Conservation (phyloP, 2,113 vertebrate species). For the Lophochroa leadbeateri region DNA sequence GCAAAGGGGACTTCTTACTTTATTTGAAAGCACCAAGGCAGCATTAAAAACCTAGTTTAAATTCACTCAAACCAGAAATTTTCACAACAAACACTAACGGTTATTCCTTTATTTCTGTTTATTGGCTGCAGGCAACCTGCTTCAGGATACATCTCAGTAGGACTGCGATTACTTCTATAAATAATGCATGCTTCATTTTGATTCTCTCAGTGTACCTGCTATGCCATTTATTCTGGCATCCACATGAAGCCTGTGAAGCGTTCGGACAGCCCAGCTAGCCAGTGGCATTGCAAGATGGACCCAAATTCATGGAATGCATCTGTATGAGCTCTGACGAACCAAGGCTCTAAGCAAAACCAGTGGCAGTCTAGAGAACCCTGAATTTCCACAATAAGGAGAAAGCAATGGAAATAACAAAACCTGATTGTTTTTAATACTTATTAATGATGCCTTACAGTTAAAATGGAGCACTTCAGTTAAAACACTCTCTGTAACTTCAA, state of each 20-base stretch:
- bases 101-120: background rate
- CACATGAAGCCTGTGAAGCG: fast-evolving
- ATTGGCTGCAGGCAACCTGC: background rate
- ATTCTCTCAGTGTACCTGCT: background rate
- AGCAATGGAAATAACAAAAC: background rate
- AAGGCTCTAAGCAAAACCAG: background rate
- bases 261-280: background rate
- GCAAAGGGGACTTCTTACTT: background rate
- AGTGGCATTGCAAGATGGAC: background rate
- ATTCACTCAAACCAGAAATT: background rate
- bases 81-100: background rate
- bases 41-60: background rate
- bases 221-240: background rate
- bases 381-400: background rate
- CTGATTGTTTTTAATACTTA: background rate
- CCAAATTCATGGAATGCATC: background rate
- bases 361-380: background rate
- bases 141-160: background rate
- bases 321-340: background rate
- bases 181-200: background rate
- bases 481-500: background rate
- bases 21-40: background rate
- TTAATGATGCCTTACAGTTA: background rate
- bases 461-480: background rate
- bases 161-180: background rate